Base-by-base conservation (phyloP, 2,888 invertebrate genomes). In the Ectropis crepuscularia region DNA sequence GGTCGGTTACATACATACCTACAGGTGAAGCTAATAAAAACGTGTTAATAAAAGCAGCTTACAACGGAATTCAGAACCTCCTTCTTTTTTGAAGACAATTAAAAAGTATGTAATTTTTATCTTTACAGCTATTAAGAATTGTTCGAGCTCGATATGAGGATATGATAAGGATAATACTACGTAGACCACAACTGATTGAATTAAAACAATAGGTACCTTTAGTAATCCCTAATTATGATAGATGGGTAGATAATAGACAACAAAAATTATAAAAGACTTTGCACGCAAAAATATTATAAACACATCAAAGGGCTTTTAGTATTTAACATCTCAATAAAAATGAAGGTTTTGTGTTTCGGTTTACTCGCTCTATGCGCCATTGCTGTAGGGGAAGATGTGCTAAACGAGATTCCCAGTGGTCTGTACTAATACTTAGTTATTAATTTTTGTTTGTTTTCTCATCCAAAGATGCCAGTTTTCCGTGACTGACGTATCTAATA, bases 321-420 rank as follows among this genome's bases (percentile, higher is more conserved):
- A 28, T 28, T 28, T 53, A 38, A 12, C 6, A 37, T 48, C 57
- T 16, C 9, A 36, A 28, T 28, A 47, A 68, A 50, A 12, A 69
- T 72, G 72, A 69, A 68, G 43, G 38, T 62, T 7, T 43, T 67
- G 28, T 54, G 62, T 57, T 63, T 66, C 7, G 61, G 57, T 36
- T 10, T 68, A 12, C 42, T 70, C 11, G 66, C 61, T 49, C 12
- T 69, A 12, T 63, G 66, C 57, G 65, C 65, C 7, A 53, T 67
- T 36, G 61, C 59, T 11, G 67, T 57, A 28, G 61, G 63, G 63
- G 65, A 55, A 10, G 58, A 64, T 41, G 51, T 61, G n/a, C 49
- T 48, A 57, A 57, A 62, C 7, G 61, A 59, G 57, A 51, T 64
- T 62, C 53, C 50, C n/a, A 59, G 58, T 57, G 67, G 71, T 66